Evolutionary conservation across 1,140 invertebrate genomes (phyloP), one percentile per base, ranked within the genome.

Genomic region (Phymorhynchus buccinoides): DNA sequence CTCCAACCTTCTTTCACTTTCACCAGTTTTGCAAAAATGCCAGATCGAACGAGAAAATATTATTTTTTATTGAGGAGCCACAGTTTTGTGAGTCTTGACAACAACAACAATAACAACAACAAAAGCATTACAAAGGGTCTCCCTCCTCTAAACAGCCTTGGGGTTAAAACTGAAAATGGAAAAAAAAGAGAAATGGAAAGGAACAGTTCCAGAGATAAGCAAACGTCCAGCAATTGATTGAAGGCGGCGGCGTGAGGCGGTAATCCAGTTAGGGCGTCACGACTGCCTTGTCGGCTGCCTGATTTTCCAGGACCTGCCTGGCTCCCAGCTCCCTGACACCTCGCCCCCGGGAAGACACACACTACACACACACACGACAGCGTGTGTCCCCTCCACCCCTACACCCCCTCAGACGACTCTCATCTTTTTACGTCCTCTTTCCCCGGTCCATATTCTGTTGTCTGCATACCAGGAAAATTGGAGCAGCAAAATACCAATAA

Each of bases 181-280:
- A 18, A 52, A 18, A 52, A 52, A 52, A 52, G 22, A 52, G 22
- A 52, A 48, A 18, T 52, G 48, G 22, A 52, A 52, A 52, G 48
- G 12, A 27, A 27, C 18, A 62, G 56, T 62, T 16, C 18, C 56
- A 27, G 56, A 62, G 56, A 62, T 62, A 62, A 62, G 18, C 73
- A 39, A 39, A 77, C 41, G 52, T 42, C 16, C 79, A 52, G 52
- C 44, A 80, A 52, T 80, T 52, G 44, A 62, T 80, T 80, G 52
- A 80, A 80, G 56, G 44, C 79, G 44, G 44, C 52, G 79, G 79
- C 52, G 79, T 80, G 52, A 52, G 52, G 42, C 16, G 27, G 3
- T 52, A 56, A 80, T 80, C 30, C 6, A 80, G 44, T 80, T 56
- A 56, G 79, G 42, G 73, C 73, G 73, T 75, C 73, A 75, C 73